phyloP scores from a whole-genome alignment of 2,797 vertebrate genomes.

The Rhinogobio ventralis region DNA sequence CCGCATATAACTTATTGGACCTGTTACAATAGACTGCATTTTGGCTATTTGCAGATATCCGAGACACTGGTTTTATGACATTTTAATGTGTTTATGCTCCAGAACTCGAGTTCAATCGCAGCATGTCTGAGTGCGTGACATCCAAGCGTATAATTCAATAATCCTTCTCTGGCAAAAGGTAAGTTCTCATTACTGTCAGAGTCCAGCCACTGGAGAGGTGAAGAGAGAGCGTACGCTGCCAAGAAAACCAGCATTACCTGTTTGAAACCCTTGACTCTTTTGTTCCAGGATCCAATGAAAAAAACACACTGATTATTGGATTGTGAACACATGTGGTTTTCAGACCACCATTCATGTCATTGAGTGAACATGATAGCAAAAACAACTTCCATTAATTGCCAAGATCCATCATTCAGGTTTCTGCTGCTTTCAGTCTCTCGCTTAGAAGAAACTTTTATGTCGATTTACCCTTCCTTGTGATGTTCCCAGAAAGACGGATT shows the following conservation, averaged over 20 bases:
- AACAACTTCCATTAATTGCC: constrained; percentile 39
- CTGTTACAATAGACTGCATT: constrained; percentile 36
- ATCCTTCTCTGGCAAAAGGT: constrained; percentile 79
- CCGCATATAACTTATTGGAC: constrained; percentile 17
- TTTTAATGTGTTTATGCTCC: constrained; percentile 41
- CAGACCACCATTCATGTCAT: constrained; percentile 40
- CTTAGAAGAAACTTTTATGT: neutral
- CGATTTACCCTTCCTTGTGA: neutral
- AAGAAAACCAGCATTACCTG: constrained; percentile 55
- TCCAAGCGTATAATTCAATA: constrained; percentile 72
- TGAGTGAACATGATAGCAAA: constrained; percentile 43
- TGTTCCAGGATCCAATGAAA: constrained; percentile 26
- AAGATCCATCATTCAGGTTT: constrained; percentile 34
- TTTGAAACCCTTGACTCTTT: constrained; percentile 34
- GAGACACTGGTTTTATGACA: constrained; percentile 45
- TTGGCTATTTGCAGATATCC: constrained; percentile 37
- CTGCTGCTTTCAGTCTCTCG: constrained; percentile 27
- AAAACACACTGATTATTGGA: constrained; percentile 40
- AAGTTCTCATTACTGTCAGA: constrained; percentile 82
- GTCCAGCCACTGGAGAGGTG: constrained; percentile 67
- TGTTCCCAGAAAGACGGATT: neutral
- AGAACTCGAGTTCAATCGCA: constrained; percentile 44
- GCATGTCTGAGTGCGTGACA: constrained; percentile 65
- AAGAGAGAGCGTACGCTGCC: constrained; percentile 39
- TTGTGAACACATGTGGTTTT: constrained; percentile 53